Evolutionary conservation across 2,797 vertebrate genomes (phyloP), one percentile per base, ranked within the genome.

Genomic region (Neosilurus mollespiculum): DNA sequence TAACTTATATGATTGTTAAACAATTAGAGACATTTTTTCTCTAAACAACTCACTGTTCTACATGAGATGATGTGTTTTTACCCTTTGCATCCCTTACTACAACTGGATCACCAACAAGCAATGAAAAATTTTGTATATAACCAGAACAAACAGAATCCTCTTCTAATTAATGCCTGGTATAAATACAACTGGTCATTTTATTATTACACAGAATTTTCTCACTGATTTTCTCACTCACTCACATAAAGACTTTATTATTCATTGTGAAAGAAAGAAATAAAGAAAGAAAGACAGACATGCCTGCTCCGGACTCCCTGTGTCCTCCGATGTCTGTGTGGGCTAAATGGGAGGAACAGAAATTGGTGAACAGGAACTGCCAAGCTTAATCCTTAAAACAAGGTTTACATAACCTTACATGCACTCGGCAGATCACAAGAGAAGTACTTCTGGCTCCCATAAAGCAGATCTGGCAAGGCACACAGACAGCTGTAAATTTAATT

Each of bases 291-390:
- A 54, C 61, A 80, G 77, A 58, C 34, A 8, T 66, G 4, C 34
- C 81, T 86, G 81, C 54, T 77, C 73, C 59, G 75, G 80, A 71
- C 72, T 81, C 58, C 54, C 14, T 70, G 78, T 84, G 86, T 89
- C 90, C 90, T 81, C 86, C 84, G 90, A 80, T 49, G 85, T 51
- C 87, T 92, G 87, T 61, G 88, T 54, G 75, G 88, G 89, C 89
- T 90, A 92, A 91, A 94, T 94, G 91, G 92, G 90, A 93, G 92
- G 92, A 94, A 91, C 94, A 95, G 93, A 94, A 89, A 89, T 89
- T 88, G 90, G 89, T 89, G 91, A 90, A 87, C 91, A 81, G 65
- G 92, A 94, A 93, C 93, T 92, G 93, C 93, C 92, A 92, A 78
- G 91, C 91, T n/a, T 86, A 91, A 91, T 91, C 90, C 92, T 92